Evolutionary conservation across 2,797 vertebrate genomes (phyloP).

Genomic region (Acomys russatus): DNA sequence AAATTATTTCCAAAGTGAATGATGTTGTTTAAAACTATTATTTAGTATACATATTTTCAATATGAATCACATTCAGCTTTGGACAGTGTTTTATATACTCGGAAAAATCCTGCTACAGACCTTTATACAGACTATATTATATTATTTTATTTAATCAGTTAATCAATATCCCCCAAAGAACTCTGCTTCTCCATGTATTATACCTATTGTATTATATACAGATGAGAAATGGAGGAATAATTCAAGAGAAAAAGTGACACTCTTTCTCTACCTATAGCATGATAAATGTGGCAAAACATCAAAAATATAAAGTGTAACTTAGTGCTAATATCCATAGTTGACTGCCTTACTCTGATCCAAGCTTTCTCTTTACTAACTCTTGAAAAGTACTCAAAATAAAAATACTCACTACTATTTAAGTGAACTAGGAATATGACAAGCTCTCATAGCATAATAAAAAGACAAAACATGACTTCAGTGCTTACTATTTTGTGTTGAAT

Average conservation of each 20-base stretch:
- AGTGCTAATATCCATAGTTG: background rate
- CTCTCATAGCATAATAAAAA: background rate
- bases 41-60: slow-evolving; percentile 32
- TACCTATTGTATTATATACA: background rate
- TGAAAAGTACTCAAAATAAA: slow-evolving; percentile 36
- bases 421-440: background rate
- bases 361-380: background rate
- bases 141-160: background rate
- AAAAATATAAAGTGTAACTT: background rate
- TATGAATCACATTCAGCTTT: background rate
- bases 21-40: background rate
- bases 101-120: background rate
- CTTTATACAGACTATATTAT: background rate
- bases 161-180: background rate
- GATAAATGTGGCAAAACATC: background rate
- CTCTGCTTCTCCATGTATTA: background rate
- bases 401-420: background rate
- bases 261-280: background rate
- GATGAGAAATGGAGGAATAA: background rate
- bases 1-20: background rate
- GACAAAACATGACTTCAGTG: background rate
- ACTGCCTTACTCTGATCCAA: fast-evolving
- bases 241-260: background rate
- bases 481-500: background rate
- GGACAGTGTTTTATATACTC: background rate